Evolutionary conservation across 2,888 invertebrate genomes (phyloP), one percentile per base, ranked within the genome.

Genomic region (Ecliptopera silaceata): DNA sequence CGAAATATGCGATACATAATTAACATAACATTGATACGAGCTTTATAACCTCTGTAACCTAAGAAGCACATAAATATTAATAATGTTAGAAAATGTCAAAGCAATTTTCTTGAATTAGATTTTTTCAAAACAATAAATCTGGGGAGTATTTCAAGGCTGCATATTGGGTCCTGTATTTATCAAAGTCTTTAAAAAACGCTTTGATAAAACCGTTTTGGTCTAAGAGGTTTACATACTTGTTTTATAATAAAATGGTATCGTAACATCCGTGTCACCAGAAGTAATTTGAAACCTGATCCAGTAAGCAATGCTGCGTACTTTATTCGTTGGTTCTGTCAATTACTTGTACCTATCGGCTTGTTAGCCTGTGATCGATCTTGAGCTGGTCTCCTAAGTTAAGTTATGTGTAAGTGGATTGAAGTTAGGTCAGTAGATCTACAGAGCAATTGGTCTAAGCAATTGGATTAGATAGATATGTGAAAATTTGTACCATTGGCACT

Each of bases 301-400:
- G 41, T 43, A 44, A 36, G 43, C 38, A 44, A 31, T 20, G 50
- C 44, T 31, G 42, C 26, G 52, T 49, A 58, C 34, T 53, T 48
- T 52, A 58, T 48, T 49, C 39, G 44, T 34, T 13, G 78, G 76
- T 76, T 75, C 82, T 85, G 86, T 86, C 88, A 88, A 88, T 88
- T 88, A 62, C 46, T 46, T n/a, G 54, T 49, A 54, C 53, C 54
- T 53, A 86, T 77, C 79, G 74, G 74, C 82, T 85, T 78, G 87
- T 86, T 85, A 84, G 79, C 54, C 65, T 59, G 74, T 81, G 83
- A 86, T 85, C 72, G 80, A 84, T 86, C 73, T 76, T 63, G 67
- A 66, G 61, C 72, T 64, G 63, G 63, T 66, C 71, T 73, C 77
- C 77, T 85, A 82, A 79, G 70, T 84, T 60, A 57, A 61, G 66